Percentiles rank a stretch among this genome's conserved stretches.
Evolutionary conservation across 2,797 vertebrate species (phyloP).

Genomic region (Lutjanus argentimaculatus): DNA sequence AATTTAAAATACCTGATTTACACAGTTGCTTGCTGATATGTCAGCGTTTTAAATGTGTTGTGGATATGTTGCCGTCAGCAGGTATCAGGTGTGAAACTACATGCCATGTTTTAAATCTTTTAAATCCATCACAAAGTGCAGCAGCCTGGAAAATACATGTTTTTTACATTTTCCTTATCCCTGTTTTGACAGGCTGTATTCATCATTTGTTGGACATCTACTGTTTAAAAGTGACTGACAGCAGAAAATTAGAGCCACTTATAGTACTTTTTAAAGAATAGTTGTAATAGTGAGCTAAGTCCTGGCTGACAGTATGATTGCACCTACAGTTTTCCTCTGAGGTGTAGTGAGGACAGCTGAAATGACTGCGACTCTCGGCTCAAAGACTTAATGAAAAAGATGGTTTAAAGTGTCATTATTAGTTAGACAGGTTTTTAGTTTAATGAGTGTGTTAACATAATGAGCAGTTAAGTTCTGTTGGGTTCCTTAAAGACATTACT

Average conservation of each 20-base stretch:
- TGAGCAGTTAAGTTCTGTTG: constrained; percentile 19
- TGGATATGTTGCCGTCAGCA: neutral
- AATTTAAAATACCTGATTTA: neutral
- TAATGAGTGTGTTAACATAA: constrained; percentile 33
- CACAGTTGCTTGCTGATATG: neutral
- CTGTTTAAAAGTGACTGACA: neutral
- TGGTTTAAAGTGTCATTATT: constrained; percentile 15
- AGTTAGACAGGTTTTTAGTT: constrained; percentile 15
- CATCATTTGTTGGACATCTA: neutral
- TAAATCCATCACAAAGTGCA: neutral
- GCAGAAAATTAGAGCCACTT: neutral
- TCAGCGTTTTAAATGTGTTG: neutral
- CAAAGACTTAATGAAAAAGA: constrained; percentile 5
- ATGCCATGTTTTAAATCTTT: neutral
- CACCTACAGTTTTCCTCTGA: too few relatives aligned
- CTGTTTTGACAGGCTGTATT: constrained; percentile 4
- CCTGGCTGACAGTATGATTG: constrained; percentile 23
- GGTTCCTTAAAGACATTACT: neutral
- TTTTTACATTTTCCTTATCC: neutral
- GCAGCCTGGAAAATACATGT: neutral
- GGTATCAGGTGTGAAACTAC: neutral
- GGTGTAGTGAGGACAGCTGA: neutral
- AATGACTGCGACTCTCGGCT: neutral
- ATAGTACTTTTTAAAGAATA: neutral
- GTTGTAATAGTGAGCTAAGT: neutral